Evolutionary conservation across 2,113 vertebrate genomes (phyloP).

Genomic region (Balaeniceps rex): DNA sequence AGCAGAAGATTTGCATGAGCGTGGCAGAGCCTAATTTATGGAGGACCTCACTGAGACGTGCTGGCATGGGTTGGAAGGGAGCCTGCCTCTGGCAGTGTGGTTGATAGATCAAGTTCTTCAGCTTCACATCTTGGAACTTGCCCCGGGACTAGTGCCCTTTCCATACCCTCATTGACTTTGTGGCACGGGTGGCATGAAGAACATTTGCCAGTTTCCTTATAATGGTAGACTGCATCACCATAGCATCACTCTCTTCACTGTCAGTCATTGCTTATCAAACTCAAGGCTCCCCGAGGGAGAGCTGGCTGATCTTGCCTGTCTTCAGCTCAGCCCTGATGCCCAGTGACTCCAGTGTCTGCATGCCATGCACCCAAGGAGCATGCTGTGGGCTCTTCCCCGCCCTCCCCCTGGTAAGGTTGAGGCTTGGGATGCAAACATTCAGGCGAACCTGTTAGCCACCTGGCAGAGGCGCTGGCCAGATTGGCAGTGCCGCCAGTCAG

Average conservation of each 20-base stretch:
- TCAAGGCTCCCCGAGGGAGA: background rate
- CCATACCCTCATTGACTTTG: background rate
- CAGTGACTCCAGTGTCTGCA: background rate
- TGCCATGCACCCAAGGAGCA: rapidly evolving
- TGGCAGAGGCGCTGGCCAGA: constrained; percentile 43
- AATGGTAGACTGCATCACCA: background rate
- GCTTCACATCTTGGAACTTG: background rate
- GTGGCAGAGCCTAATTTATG: background rate
- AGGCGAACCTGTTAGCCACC: constrained; percentile 52
- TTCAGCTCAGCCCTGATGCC: background rate
- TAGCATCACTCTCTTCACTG: background rate
- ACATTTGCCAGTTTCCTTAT: background rate
- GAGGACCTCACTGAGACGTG: background rate
- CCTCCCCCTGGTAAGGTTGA: background rate
- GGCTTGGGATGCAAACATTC: constrained; percentile 8
- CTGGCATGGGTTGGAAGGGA: background rate
- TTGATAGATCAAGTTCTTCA: background rate
- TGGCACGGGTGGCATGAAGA: background rate
- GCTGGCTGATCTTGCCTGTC: background rate
- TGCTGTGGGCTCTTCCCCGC: background rate
- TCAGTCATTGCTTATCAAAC: background rate
- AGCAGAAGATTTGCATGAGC: background rate
- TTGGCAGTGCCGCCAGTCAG: constrained; percentile 32
- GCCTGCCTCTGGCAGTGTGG: background rate
- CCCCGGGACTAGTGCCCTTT: background rate